Evolutionary conservation across 2,797 vertebrate genomes (phyloP), one percentile per base, ranked within the genome.

Genomic region (Eurystomus glaucurus): DNA sequence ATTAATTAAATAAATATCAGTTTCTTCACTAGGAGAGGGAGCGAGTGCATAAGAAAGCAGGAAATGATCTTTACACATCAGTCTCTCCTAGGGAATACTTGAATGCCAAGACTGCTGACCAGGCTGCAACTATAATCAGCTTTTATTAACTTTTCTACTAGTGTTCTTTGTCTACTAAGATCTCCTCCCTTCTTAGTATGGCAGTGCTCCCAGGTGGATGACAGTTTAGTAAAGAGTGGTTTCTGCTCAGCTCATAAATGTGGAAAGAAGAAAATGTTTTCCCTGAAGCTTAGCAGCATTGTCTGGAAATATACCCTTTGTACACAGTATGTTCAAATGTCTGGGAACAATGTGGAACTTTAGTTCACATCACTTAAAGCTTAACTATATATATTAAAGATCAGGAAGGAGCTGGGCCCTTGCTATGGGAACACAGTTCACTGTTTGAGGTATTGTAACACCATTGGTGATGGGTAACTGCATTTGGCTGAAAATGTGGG

Each of bases 231-330:
- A 96, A 94, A 91, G 69, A 64, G 39, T 82, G 51, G 48, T 84
- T 94, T 93, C 78, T 83, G 33, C 81, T 95, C 17, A 64, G 69
- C 91, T 96, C 96, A 94, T 96, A 96, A 97, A 97, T 43, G 37
- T 94, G 78, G 71, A 97, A 97, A 96, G 88, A 97, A 97, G 89
- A 94, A 97, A 98, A 96, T 54, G 48, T 87, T 97, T 97, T 95
- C 93, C 62, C 93, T 93, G 92, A 97, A 98, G 91, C 92, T 97
- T 85, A 96, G 71, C 78, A 96, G 90, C 25, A 6, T 83, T 89
- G 74, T 92, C 96, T 97, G 95, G 85, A 97, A 97, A 95, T 60
- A 84, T 21, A 74, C 69, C 33, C 41, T 86, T 95, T 39, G 14
- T 60, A 64, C 15, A 76, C 12, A 79, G 22, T 55, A 74, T 69